Conservation (phyloP, 2,888 invertebrate genomes). For the Aethes cnicana region DNA sequence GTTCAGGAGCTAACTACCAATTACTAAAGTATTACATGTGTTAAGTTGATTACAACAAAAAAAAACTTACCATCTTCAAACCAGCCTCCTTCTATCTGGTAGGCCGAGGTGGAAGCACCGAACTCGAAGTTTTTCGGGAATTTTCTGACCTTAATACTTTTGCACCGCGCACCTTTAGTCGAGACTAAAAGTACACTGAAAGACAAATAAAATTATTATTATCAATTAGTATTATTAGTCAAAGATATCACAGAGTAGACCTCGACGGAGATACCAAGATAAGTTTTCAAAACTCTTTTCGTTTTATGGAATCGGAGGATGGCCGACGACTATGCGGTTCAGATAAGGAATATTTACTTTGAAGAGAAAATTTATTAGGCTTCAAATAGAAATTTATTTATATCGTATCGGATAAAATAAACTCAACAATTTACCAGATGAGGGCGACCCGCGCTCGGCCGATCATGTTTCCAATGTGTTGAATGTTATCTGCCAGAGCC, state of each 20-base stretch:
- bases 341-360: too few relatives aligned
- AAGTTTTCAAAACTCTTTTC: too few relatives aligned
- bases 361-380: too few relatives aligned
- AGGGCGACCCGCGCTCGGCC: conserved; percentile 1
- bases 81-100: conserved; percentile 83
- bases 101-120: conserved; percentile 73
- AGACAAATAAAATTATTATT: conserved; percentile 25
- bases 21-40: too few relatives aligned
- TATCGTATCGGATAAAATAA: too few relatives aligned
- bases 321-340: too few relatives aligned
- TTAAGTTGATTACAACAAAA: not conserved
- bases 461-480: not conserved
- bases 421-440: conserved; percentile 21
- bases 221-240: too few relatives aligned
- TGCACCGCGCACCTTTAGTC: conserved; percentile 35
- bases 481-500: not conserved
- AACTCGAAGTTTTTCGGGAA: conserved; percentile 60
- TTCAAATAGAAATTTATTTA: too few relatives aligned
- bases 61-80: conserved; percentile 71
- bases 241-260: too few relatives aligned
- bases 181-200: conserved; percentile 42
- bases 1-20: too few relatives aligned
- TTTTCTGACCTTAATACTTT: conserved; percentile 43
- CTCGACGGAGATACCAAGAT: too few relatives aligned
- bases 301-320: too few relatives aligned